These are phyloP conservation scores for Cordylochernes scorpioides DNA, from an alignment of 2,888 invertebrate genomes.

Conservation along the genomic window DNA sequence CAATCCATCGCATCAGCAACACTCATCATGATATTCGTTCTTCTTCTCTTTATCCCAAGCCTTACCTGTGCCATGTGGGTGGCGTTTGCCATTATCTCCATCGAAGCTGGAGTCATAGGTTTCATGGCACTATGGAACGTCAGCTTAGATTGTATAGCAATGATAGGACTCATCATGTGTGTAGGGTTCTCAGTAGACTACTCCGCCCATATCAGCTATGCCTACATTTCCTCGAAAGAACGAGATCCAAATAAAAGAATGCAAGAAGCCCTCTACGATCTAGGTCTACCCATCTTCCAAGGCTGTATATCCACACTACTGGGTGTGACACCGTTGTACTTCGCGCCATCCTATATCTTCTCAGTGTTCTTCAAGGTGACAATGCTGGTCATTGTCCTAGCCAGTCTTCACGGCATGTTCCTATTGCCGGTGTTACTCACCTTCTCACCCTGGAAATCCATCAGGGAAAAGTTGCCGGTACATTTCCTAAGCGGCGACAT, in stretches of 20 bases:
- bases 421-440: constrained; percentile 39
- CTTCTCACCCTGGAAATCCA: too few relatives aligned
- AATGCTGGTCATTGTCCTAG: constrained; percentile 74
- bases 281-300: constrained; percentile 71
- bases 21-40: constrained; percentile 71
- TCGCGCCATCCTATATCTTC: constrained; percentile 81
- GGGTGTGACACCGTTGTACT: constrained; percentile 52
- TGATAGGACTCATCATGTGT: constrained; percentile 91
- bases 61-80: constrained; percentile 77
- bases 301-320: constrained; percentile 70
- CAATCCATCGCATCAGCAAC: constrained; percentile 74
- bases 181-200: constrained; percentile 88
- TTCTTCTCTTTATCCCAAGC: constrained; percentile 76
- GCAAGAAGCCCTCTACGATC: constrained; percentile 54
- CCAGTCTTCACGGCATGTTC: constrained; percentile 72
- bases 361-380: constrained; percentile 90
- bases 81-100: constrained; percentile 73
- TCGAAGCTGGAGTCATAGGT: constrained; percentile 73
- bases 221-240: constrained; percentile 68
- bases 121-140: constrained; percentile 91
- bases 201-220: constrained; percentile 80
- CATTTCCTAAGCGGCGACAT: too few relatives aligned
- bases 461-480: too few relatives aligned
- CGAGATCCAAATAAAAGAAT: constrained; percentile 47
- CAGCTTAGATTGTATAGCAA: constrained; percentile 73